These are phyloP conservation scores for Theonella swinhoei DNA, from an alignment of 37 sponge, comb jelly and placozoan species.

Conservation along the genomic window DNA sequence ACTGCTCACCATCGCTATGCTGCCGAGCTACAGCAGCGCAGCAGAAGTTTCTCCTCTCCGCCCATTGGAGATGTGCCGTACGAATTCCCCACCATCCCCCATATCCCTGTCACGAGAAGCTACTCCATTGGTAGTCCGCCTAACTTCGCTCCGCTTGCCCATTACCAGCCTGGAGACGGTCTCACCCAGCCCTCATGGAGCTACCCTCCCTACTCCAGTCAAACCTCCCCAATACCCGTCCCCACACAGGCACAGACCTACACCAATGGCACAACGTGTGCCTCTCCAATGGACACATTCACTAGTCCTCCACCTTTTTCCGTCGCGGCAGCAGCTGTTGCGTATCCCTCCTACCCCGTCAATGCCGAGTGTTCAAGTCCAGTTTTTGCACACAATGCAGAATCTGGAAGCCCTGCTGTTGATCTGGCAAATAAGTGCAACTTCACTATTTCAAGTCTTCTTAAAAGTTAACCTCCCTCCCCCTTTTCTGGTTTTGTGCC, in stretches of 20 bases:
- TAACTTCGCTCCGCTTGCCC: constrained; percentile 38
- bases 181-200: constrained; percentile 66
- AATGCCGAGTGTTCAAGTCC: constrained; percentile 22
- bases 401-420: neutral
- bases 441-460: constrained; percentile 71
- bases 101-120: constrained; percentile 2
- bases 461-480: constrained; percentile 31
- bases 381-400: constrained; percentile 22
- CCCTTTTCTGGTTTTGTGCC: no score
- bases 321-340: neutral
- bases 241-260: neutral
- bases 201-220: constrained; percentile 62
- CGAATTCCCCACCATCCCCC: constrained; percentile 62
- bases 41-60: constrained; percentile 62
- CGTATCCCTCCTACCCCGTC: neutral
- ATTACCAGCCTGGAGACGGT: constrained; percentile 61
- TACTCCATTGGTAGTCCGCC: constrained; percentile 39
- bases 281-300: constrained; percentile 25
- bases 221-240: constrained; percentile 36
- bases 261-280: constrained; percentile 4
- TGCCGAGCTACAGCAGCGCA: constrained; percentile 20
- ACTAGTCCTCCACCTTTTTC: constrained; percentile 5
- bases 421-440: constrained; percentile 43
- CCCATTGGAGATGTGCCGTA: constrained; percentile 58
- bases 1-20: neutral